Evolutionary conservation across 2,888 invertebrate species (phyloP), one percentile per base, ranked within the genome.

Genomic region (Pristionchus maxplancki): DNA sequence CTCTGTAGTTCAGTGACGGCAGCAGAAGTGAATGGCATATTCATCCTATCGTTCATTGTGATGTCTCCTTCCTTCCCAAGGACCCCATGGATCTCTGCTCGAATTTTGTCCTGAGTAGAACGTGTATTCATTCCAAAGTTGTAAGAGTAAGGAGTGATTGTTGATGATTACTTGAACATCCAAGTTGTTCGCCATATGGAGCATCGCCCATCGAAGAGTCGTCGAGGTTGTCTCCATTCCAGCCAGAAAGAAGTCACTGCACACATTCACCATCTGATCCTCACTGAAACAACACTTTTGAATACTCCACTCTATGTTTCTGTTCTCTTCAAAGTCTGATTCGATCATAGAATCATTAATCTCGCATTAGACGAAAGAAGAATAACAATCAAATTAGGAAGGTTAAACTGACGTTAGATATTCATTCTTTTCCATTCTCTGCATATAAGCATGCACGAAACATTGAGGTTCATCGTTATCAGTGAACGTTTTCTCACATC

Each of bases 211-310:
- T 74, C 87, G 4, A 24, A 87, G 87, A 53, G 87, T 87, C 1
- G 87, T 87, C 53, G 87, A 78, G 3, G 87, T 87, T 20, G 87
- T 87, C n/a, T 87, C 87, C 78, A 78, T 71, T 62, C 87, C 87
- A 24, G 87, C 87, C 0, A 87, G 78, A 78, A 87, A 87, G 87
- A 87, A 87, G 53, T 87, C 87, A 34, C 40, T 34, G 40, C 87
- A 87, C 37, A 71, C 71, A 37, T 71, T 78, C 15, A 78, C 53
- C 71, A 87, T 71, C 28, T 87, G 87, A 44, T 74, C 78, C 15
- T 74, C 40, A 37, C 87, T 87, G 86, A 37, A 87, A 74, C 13
- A n/a, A 17, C 20, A 78, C 34, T 64, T 64, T 8, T 40, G 24
- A 28, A 17, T 82, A 8, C 17, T 44, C 24, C 13, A 40, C 9